Conservation (phyloP, 1,140 invertebrate genomes). For the Drosophila virilis region DNA sequence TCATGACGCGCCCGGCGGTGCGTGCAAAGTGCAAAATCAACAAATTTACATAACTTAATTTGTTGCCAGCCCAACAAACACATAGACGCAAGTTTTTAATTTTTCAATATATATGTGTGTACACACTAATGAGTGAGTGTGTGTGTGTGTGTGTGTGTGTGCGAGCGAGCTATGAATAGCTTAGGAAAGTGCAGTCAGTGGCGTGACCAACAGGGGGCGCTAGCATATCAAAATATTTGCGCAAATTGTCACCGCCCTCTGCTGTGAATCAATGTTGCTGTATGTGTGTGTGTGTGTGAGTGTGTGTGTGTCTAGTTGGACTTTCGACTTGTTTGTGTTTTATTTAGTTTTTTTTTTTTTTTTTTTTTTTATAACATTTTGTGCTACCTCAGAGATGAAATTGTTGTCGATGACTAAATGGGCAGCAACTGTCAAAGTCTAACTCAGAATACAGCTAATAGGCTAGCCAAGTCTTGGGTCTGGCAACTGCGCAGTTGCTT, state of each 20-base stretch:
- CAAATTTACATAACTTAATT: conserved; percentile 46
- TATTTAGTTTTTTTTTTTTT: conserved; percentile 5
- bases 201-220: conserved; percentile 42
- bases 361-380: conserved; percentile 5
- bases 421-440: conserved; percentile 71
- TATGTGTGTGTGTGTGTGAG: neutral
- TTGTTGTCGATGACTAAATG: conserved; percentile 58
- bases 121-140: conserved; percentile 1
- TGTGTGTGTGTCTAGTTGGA: conserved; percentile 43
- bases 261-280: conserved; percentile 14
- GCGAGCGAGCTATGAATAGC: conserved; percentile 44
- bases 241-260: conserved; percentile 14
- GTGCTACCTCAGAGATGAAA: conserved; percentile 17
- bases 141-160: conserved; percentile 13
- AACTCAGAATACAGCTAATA: conserved; percentile 15
- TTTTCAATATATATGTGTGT: neutral
- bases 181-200: conserved; percentile 40
- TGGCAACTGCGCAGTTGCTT: conserved; percentile 44
- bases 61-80: conserved; percentile 26
- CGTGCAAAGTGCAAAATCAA: conserved; percentile 43
- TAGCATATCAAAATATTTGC: neutral
- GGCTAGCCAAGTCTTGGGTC: neutral
- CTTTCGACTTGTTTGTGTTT: conserved; percentile 75
- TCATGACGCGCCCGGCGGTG: conserved; percentile 21
- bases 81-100: neutral